Conservation (phyloP, 2,888 invertebrate genomes). For the Apodemia hepburni region DNA sequence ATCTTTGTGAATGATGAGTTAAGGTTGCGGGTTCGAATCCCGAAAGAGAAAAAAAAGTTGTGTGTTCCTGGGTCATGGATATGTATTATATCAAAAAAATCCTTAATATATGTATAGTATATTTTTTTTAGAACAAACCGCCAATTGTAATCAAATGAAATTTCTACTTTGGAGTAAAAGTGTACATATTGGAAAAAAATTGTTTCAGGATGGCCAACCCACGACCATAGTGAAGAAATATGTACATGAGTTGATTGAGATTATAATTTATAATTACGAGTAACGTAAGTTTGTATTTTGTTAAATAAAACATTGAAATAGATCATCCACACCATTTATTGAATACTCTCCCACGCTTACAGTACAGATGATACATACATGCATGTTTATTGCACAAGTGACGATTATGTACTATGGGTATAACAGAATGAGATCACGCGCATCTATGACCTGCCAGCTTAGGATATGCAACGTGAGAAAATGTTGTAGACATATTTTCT, state of each 20-base stretch:
- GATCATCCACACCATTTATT: conserved; percentile 71
- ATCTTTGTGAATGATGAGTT: too few relatives aligned
- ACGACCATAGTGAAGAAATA: conserved; percentile 41
- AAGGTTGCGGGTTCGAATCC: too few relatives aligned
- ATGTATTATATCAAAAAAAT: too few relatives aligned
- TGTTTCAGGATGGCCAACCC: conserved; percentile 69
- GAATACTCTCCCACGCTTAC: conserved; percentile 53
- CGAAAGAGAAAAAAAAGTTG: too few relatives aligned
- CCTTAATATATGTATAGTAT: too few relatives aligned
- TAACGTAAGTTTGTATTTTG: conserved; percentile 36
- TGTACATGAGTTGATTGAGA: background rate
- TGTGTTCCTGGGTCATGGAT: too few relatives aligned
- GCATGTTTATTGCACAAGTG: conserved; percentile 62
- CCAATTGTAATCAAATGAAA: too few relatives aligned
- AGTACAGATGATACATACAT: conserved; percentile 47
- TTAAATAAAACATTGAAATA: conserved; percentile 34
- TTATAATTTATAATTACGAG: conserved; percentile 27
- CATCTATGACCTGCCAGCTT: conserved; percentile 39
- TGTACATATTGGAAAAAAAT: conserved; percentile 21
- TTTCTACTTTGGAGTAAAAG: too few relatives aligned
- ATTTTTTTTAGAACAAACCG: too few relatives aligned
- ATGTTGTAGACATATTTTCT: too few relatives aligned
- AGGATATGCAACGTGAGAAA: too few relatives aligned
- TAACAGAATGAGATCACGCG: conserved; percentile 64
- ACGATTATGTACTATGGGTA: conserved; percentile 39